These are phyloP conservation scores for Sebastolobus altivelis DNA, from an alignment of 2,797 vertebrate species.

Conservation along the genomic window DNA sequence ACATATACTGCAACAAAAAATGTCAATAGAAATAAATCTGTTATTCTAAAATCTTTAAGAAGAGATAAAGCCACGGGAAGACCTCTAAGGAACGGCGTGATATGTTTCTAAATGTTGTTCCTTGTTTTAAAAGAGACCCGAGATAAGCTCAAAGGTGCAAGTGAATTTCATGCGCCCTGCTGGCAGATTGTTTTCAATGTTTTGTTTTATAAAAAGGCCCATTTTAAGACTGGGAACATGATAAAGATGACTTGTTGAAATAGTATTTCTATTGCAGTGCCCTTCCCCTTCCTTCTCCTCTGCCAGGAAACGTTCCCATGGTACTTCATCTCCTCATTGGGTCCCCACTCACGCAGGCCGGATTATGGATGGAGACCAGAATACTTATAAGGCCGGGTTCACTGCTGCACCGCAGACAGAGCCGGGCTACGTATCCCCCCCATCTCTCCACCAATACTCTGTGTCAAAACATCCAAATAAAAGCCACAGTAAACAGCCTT, in stretches of 20 bases:
- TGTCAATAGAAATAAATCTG: slow-evolving; percentile 36
- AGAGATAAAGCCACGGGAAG: slow-evolving; percentile 22
- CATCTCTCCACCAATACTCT: slow-evolving; percentile 25
- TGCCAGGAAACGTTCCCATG: slow-evolving; percentile 68
- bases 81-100: not conserved
- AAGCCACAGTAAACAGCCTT: slow-evolving; percentile 29
- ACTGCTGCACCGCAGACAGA: slow-evolving; percentile 51
- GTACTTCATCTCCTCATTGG: slow-evolving; percentile 73
- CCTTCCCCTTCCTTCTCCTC: slow-evolving; percentile 28
- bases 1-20: slow-evolving; percentile 16
- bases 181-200: slow-evolving; percentile 46
- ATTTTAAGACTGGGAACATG: slow-evolving; percentile 33
- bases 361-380: slow-evolving; percentile 73
- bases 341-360: slow-evolving; percentile 67
- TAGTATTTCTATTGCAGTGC: slow-evolving; percentile 37
- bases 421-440: slow-evolving; percentile 23
- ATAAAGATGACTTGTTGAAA: slow-evolving; percentile 44
- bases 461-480: slow-evolving; percentile 57
- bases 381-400: slow-evolving; percentile 72
- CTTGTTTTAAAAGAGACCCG: slow-evolving; percentile 23
- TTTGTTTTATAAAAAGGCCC: slow-evolving; percentile 19
- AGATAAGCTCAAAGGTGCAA: slow-evolving; percentile 27
- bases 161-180: not conserved
- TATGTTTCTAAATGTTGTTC: slow-evolving; percentile 13
- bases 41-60: slow-evolving; percentile 40